Evolutionary conservation across 2,797 vertebrate genomes (phyloP).

Genomic region (Erpetoichthys calabaricus): DNA sequence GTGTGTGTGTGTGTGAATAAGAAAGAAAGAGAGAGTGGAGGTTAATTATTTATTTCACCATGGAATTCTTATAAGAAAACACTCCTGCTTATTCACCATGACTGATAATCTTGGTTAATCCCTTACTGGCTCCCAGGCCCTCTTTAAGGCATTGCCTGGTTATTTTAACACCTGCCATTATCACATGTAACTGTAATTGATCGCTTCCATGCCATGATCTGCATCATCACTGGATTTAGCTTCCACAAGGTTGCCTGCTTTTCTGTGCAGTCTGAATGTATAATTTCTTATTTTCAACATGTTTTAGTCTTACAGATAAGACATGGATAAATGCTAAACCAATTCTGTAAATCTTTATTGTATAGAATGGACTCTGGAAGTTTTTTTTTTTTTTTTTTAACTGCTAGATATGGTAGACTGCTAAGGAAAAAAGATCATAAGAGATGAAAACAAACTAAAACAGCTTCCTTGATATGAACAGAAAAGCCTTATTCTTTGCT

Average conservation of each 20-base stretch:
- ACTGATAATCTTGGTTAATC: slow-evolving; percentile 33
- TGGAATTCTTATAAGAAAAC: slow-evolving; percentile 21
- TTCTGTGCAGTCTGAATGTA: no score
- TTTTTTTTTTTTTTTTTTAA: no score
- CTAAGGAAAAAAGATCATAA: no score
- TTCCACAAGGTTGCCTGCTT: no score
- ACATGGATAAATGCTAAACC: no score
- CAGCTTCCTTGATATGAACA: slow-evolving; percentile 46
- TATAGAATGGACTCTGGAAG: no score
- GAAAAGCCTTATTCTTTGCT: slow-evolving; percentile 43
- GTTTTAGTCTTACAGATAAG: no score
- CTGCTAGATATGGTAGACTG: no score
- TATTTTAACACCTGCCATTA: slow-evolving; percentile 16
- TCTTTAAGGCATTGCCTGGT: slow-evolving; percentile 1
- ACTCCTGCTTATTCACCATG: slow-evolving; percentile 26
- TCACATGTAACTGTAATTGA: slow-evolving; percentile 5
- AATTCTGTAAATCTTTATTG: no score
- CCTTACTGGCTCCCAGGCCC: slow-evolving; percentile 22
- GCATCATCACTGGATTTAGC: no score
- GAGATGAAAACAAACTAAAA: no score
- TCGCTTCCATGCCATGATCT: neutral
- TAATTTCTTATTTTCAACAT: no score
- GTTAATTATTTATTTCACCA: slow-evolving; percentile 23
- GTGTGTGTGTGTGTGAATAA: slow-evolving; percentile 10
- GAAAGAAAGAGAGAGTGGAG: slow-evolving; percentile 11